phyloP scores from a whole-genome alignment of 2,113 vertebrate species.

The Seriola aureovittata region DNA sequence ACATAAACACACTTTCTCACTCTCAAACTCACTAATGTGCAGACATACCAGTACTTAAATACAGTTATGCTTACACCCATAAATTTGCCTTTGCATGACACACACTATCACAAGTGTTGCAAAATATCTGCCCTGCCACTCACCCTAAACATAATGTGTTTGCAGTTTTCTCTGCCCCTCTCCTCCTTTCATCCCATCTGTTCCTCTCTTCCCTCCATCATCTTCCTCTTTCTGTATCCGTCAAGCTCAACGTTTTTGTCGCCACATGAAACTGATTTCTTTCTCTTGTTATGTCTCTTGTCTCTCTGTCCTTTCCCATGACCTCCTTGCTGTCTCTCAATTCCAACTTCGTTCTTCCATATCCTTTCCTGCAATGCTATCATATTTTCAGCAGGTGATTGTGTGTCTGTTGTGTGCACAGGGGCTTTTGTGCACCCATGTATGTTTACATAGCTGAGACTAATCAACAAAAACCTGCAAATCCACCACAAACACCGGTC shows the following conservation, averaged over 20 bases:
- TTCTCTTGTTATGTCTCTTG: background rate
- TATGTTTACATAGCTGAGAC: slow-evolving; percentile 38
- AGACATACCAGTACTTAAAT: slow-evolving; percentile 16
- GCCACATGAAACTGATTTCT: background rate
- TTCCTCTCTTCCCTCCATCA: background rate
- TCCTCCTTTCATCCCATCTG: background rate
- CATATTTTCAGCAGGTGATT: slow-evolving; percentile 13
- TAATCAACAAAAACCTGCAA: slow-evolving; percentile 41
- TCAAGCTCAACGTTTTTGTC: background rate
- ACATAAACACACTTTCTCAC: background rate
- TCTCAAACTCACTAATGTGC: slow-evolving; percentile 16
- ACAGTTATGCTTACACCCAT: slow-evolving; percentile 30
- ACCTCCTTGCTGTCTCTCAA: background rate
- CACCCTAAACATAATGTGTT: slow-evolving; percentile 38
- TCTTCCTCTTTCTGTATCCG: background rate
- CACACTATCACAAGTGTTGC: slow-evolving; percentile 32
- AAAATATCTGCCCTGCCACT: slow-evolving; percentile 57
- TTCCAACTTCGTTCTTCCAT: background rate
- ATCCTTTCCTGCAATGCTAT: background rate
- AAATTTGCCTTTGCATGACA: slow-evolving; percentile 46
- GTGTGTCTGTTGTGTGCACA: background rate
- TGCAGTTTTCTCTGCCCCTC: slow-evolving; percentile 28
- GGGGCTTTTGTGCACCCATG: slow-evolving; percentile 22
- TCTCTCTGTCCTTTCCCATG: background rate
- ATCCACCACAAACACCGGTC: slow-evolving; percentile 37